Evolutionary conservation across 2,113 vertebrate genomes (phyloP), one percentile per base, ranked within the genome.

Genomic region (Tenebrosternarchus preto): DNA sequence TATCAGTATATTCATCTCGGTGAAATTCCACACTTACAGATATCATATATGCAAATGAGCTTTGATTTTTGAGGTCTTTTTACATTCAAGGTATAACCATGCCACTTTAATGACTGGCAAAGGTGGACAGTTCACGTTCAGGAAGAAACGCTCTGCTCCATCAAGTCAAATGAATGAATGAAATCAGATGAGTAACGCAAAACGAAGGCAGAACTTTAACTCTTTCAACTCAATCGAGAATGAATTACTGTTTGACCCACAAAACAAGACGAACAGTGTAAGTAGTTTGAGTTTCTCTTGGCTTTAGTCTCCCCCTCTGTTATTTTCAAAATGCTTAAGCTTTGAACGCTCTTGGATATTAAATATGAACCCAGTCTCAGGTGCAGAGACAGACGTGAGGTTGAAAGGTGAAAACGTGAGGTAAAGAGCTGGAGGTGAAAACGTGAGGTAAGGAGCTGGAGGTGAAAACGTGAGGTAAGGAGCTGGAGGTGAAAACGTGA

Each of bases 1-100:
- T n/a, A n/a, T n/a, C n/a, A n/a, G n/a, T n/a, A n/a, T n/a, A n/a
- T 67, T 68, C 71, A 75, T 60, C 29, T 73, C 56, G 29, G 56
- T 20, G 22, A 36, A 74, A 55, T 50, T 71, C 36, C 36, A 66
- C 16, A 31, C 72, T 74, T 27, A 59, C 64, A 67, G 31, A 39
- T 68, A 33, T 22, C 31, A 39, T 12, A 39, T 39, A 31, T 12
- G 27, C 16, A 6, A 33, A 33, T 39, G 64, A 68, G 36, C 33
- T 68, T 68, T 68, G 64, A 39, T 39, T 39, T 39, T 22, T 7
- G 31, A 22, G 31, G 31, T 39, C 11, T 31, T 22, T 68, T 39
- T 39, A 31, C 25, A 68, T 68, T 68, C 64, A 7, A 39, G 64
- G 33, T 66, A n/a, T 66, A 29, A 17, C 63, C 29, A 31, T 66